Conservation (phyloP, 2,888 invertebrate species). For the Macaria notata region DNA sequence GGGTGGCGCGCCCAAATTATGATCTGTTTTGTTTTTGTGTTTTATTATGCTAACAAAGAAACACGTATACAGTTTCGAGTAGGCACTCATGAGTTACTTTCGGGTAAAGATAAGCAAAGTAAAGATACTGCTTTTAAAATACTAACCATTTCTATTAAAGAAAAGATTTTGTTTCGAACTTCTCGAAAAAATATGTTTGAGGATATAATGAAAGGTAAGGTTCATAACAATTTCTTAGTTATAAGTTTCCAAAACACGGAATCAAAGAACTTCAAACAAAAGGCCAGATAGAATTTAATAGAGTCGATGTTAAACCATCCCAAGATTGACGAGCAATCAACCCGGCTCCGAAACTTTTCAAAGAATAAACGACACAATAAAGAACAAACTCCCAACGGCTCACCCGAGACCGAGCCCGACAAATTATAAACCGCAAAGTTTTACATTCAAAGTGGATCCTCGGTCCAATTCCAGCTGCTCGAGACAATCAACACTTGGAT, state of each 20-base stretch:
- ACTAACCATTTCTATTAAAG: no score
- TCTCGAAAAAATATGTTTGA: no score
- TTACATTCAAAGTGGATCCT: slow-evolving; percentile 34
- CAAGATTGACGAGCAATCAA: slow-evolving; percentile 14
- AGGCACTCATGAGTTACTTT: no score
- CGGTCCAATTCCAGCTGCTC: slow-evolving; percentile 31
- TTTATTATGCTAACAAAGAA: slow-evolving; percentile 12
- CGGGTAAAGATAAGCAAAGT: no score
- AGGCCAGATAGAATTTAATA: slow-evolving; percentile 3
- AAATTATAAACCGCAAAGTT: slow-evolving; percentile 36
- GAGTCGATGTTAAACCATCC: slow-evolving; percentile 6
- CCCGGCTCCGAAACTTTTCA: slow-evolving; percentile 4
- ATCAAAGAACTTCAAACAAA: not conserved
- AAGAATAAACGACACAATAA: slow-evolving; percentile 21
- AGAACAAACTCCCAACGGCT: slow-evolving; percentile 23
- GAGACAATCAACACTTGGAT: slow-evolving; percentile 37
- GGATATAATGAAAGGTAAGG: no score
- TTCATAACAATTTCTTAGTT: no score
- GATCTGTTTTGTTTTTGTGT: slow-evolving; percentile 22
- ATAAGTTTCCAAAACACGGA: no score
- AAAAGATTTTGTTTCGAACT: no score
- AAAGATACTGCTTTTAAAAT: no score
- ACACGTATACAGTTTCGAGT: no score
- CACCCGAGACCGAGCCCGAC: slow-evolving; percentile 24
- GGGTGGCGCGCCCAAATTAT: slow-evolving; percentile 21